Base-by-base conservation (phyloP, 2,888 invertebrate species). In the Embidobia sp. region DNA sequence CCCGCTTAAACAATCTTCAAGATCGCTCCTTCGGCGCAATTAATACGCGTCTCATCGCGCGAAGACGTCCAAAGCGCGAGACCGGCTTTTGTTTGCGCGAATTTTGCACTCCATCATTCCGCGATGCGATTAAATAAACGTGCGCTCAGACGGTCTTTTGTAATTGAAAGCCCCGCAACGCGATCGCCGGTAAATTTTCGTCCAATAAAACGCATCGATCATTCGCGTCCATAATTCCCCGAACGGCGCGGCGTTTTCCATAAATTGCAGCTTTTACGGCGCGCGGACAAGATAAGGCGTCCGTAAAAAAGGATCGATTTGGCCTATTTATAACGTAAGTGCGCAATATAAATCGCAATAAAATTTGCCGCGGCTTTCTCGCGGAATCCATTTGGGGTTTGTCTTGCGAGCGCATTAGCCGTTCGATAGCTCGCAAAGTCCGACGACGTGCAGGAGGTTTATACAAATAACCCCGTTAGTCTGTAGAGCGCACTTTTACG, bases 291-390 rank as follows among this genome's bases (percentile, higher is more conserved):
- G 55, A 46, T 55, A 67, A 67, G 42, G 11, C 37, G 46, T 55
- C 55, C 55, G 11, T 67, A 67, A 55, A 67, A 55, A 67, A 46
- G 44, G 40, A 57, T 69, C 67, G 67, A 69, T 57, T 57, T 31
- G 15, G 22, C 42, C 26, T 69, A 59, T 59, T 69, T 59, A 59
- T 69, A 69, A 59, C 51, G 44, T n/a, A 27, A 59, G 59, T 51
- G 51, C 26, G 15, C 49, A 31, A 33, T 59, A 66, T 69, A 48
- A 67, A 57, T 49, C 37, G 67, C 55, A 67, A 57, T 55, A 67
- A 67, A 67, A 57, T 48, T 67, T 48, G 33, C 11, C 55, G 37
- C 18, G 26, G 48, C 18, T 16, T 22, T 16, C 18, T 51, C 13
- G 18, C 10, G 16, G 35, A 51, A 59, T 59, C 69, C n/a, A 51